Evolutionary conservation across 2,113 vertebrate species (phyloP).

Genomic region (Syngnathus floridae): DNA sequence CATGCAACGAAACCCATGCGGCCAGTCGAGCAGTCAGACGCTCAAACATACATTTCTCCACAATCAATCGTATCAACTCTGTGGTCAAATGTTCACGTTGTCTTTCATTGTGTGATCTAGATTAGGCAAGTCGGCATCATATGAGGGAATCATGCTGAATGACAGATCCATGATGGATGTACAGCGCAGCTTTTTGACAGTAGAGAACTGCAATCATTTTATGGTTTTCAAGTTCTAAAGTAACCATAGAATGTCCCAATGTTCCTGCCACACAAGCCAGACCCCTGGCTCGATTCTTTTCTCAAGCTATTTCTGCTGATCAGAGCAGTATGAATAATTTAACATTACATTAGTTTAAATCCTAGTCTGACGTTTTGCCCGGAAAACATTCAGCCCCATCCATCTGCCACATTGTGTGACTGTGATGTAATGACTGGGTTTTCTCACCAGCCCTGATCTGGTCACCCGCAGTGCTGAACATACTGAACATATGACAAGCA

Average conservation of each 20-base stretch:
- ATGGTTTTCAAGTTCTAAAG: constrained; percentile 42
- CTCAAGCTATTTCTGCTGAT: constrained; percentile 40
- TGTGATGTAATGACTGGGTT: constrained; percentile 58
- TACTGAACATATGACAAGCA: constrained; percentile 46
- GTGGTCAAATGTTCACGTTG: background rate
- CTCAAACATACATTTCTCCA: background rate
- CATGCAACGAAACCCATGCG: background rate
- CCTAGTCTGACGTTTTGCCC: constrained; percentile 51
- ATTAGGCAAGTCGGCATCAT: constrained; percentile 21
- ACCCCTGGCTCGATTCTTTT: constrained; percentile 24
- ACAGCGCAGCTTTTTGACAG: constrained; percentile 21
- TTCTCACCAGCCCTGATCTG: constrained; percentile 43
- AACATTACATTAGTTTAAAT: constrained; percentile 34
- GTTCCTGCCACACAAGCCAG: constrained; percentile 46
- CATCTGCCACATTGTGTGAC: constrained; percentile 48
- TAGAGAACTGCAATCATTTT: constrained; percentile 29
- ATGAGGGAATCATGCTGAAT: constrained; percentile 31
- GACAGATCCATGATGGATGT: constrained; percentile 35
- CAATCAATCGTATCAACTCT: background rate
- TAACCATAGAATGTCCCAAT: constrained; percentile 35
- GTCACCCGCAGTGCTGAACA: constrained; percentile 44
- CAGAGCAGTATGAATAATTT: constrained; percentile 35
- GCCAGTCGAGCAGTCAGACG: background rate
- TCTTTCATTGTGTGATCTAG: background rate
- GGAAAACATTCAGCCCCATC: constrained; percentile 42